Conservation (phyloP, 2,113 vertebrate genomes). For the Entelurus aequoreus region DNA sequence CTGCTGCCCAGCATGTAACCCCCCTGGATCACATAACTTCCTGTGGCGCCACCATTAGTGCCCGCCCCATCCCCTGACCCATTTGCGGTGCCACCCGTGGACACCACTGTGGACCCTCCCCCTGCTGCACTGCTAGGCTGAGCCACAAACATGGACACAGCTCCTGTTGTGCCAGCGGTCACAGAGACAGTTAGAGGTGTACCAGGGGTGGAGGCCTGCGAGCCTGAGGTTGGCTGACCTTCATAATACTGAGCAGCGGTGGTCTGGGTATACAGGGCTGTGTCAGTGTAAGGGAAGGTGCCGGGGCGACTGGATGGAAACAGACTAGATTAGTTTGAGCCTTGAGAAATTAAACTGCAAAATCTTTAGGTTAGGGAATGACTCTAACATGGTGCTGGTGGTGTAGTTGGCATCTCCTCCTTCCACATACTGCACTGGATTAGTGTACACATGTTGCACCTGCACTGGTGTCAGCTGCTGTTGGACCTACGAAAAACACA, state of each 20-base stretch:
- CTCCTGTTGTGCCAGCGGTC: constrained; percentile 72
- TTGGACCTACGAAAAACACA: constrained; percentile 68
- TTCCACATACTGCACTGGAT: constrained; percentile 92
- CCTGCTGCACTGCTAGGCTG: constrained; percentile 60
- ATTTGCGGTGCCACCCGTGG: constrained; percentile 57
- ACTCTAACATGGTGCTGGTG: constrained; percentile 83
- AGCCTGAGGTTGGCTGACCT: constrained; percentile 67
- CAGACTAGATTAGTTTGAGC: not conserved
- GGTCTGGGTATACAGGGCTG: constrained; percentile 81
- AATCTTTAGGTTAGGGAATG: not conserved
- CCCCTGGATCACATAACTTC: constrained; percentile 88
- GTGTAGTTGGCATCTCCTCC: constrained; percentile 82
- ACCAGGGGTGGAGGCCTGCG: constrained; percentile 79
- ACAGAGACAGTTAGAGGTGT: constrained; percentile 71
- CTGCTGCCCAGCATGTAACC: constrained; percentile 83
- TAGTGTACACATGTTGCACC: constrained; percentile 86
- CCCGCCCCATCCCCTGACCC: constrained; percentile 68
- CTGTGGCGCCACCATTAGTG: constrained; percentile 61
- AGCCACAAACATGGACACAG: constrained; percentile 83
- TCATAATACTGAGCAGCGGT: constrained; percentile 81
- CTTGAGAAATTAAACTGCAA: not conserved
- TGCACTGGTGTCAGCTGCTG: constrained; percentile 84
- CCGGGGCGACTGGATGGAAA: constrained; percentile 75
- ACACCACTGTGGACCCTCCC: constrained; percentile 55
- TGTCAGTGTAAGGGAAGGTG: constrained; percentile 82